Base-by-base conservation (phyloP, 2,888 invertebrate species). In the Meteorus colon region DNA sequence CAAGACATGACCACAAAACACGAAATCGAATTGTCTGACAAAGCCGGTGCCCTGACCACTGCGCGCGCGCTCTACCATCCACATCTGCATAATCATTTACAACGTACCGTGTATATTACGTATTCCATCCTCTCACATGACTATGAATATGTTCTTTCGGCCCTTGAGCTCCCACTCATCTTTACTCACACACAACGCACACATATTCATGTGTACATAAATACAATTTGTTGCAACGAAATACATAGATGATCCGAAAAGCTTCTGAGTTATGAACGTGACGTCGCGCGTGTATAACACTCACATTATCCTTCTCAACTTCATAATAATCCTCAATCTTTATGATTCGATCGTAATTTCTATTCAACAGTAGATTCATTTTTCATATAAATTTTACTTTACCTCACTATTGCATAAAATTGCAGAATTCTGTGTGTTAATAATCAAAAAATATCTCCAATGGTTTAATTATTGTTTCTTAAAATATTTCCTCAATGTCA, bases 191-290 rank as follows among this genome's bases (percentile, higher is more conserved):
- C 34, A 65, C 24, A 55, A 60, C 62, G 37, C 63, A 74, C 51
- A 63, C 48, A 69, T n/a, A 69, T 66, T 29, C 27, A 48, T 34
- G 19, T 72, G 66, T 75, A 77, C 69, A 75, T 70, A 72, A 66
- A 73, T 75, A 81, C 81, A 84, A 84, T 84, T 84, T 83, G 83
- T 83, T 79, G 81, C 75, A 69, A 80, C 74, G 73, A 76, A 75
- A 77, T 55, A 19, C n/a, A 48, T 48, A n/a, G n/a, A 48, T 48
- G 48, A 79, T 80, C 66, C 65, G 68, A 77, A 81, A 77, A 80
- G 84, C 85, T 86, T 84, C 85, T 84, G 85, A 84, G 83, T 85
- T 85, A 85, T 84, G 85, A 86, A 83, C 78, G 77, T 81, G 71
- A 48, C n/a, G 31, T 68, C 31, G 51, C 16, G 51, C 51, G 29